Percentiles rank a stretch among this genome's conserved stretches.
Evolutionary conservation across 2,888 invertebrate species (phyloP).

Genomic region (Ischnura elegans): DNA sequence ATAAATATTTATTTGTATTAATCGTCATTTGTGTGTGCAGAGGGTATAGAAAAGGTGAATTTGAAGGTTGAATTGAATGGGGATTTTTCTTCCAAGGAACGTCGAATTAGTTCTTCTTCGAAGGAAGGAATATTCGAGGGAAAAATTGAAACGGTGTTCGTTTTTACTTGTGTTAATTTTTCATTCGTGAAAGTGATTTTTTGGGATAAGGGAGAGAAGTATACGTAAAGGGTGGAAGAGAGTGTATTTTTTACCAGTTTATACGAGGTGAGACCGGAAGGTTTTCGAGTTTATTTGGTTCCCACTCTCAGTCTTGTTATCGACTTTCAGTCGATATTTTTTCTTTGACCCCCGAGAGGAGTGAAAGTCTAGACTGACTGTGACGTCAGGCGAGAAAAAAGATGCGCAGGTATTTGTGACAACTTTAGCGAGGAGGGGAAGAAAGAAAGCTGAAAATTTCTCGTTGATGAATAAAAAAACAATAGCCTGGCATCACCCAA

Average conservation of each 20-base stretch:
- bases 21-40: no score
- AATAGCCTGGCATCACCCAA: not conserved
- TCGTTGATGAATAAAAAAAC: not conserved
- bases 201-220: not conserved
- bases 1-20: no score
- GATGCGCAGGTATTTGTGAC: not conserved
- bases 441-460: not conserved
- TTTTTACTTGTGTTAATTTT: no score
- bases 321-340: not conserved
- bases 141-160: no score
- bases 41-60: no score
- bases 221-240: not conserved
- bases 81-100: no score
- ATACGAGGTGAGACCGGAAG: not conserved
- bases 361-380: not conserved
- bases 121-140: no score
- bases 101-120: no score
- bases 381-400: not conserved
- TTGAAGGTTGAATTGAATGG: no score
- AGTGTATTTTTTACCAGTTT: not conserved
- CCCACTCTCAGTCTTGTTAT: constrained; percentile 1
- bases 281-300: constrained; percentile 1
- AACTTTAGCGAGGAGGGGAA: not conserved
- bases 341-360: not conserved
- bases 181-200: not conserved